Percentiles rank a stretch among this genome's conserved stretches.
Evolutionary conservation across 1,140 invertebrate species (phyloP).

Genomic region (Habropoda laboriosa): DNA sequence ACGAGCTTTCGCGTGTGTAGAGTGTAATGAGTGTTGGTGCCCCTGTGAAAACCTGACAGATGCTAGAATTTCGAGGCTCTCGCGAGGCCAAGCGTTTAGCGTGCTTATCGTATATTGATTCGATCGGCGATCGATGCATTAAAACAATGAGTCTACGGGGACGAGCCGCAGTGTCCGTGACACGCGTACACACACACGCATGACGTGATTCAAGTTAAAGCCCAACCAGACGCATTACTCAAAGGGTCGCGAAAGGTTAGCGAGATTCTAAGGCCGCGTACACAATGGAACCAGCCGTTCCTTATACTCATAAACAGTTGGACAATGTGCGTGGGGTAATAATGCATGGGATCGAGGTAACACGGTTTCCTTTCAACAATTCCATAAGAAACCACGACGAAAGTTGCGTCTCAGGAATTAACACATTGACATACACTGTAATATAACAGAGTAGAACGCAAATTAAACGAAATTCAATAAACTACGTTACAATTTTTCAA

Average conservation of each 20-base stretch:
- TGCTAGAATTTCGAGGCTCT: constrained; percentile 3
- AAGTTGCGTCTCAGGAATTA: too few species aligned
- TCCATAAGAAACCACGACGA: background rate
- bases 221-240: constrained; percentile 61
- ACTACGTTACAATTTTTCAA: too few species aligned
- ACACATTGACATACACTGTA: too few species aligned
- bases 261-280: constrained; percentile 16
- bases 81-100: background rate
- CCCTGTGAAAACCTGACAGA: background rate
- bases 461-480: too few species aligned
- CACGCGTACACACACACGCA: constrained; percentile 15
- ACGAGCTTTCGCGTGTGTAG: too few species aligned
- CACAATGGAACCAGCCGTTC: constrained; percentile 7
- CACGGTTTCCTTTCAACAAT: constrained; percentile 5
- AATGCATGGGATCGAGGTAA: constrained; percentile 11
- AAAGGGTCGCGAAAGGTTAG: constrained; percentile 51
- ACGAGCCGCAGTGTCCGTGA: too few species aligned
- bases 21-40: too few species aligned
- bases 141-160: constrained; percentile 62
- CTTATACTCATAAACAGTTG: too few species aligned
- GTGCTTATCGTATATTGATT: constrained; percentile 39
- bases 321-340: constrained; percentile 8
- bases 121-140: constrained; percentile 57
- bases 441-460: too few species aligned
- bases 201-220: constrained; percentile 49